These are phyloP conservation scores for Achroia grisella DNA, from an alignment of 1,140 invertebrate genomes.

Conservation along the genomic window DNA sequence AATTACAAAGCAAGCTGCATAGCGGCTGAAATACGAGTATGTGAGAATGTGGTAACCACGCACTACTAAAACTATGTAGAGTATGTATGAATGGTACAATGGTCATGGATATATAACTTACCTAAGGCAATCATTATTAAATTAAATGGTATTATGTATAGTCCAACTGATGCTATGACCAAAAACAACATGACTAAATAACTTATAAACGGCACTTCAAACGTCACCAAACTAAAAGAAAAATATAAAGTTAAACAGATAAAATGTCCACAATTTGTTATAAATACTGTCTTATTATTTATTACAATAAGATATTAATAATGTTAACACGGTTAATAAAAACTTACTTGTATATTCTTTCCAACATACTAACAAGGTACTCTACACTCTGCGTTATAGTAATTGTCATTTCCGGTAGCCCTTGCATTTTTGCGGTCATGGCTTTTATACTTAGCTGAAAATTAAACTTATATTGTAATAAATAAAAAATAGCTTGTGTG, in stretches of 20 bases:
- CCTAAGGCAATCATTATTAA: conserved; percentile 84
- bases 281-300: no score
- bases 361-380: conserved; percentile 88
- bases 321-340: no score
- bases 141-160: conserved; percentile 93
- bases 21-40: no score
- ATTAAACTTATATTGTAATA: no score
- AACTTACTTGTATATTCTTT: conserved; percentile 91
- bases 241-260: conserved; percentile 5
- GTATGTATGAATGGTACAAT: no score
- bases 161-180: conserved; percentile 77
- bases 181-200: conserved; percentile 87
- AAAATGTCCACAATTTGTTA: no score
- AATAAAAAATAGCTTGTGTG: no score
- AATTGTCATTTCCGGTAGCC: conserved; percentile 94
- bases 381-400: conserved; percentile 93
- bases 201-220: conserved; percentile 96
- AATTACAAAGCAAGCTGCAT: no score
- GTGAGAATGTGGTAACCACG: no score
- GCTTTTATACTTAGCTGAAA: conserved; percentile 79
- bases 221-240: conserved; percentile 93
- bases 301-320: background rate
- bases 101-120: conserved; percentile 32
- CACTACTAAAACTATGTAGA: no score
- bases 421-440: conserved; percentile 89